phyloP scores from a whole-genome alignment of 2,797 vertebrate genomes.

The Poecilia gillii region DNA sequence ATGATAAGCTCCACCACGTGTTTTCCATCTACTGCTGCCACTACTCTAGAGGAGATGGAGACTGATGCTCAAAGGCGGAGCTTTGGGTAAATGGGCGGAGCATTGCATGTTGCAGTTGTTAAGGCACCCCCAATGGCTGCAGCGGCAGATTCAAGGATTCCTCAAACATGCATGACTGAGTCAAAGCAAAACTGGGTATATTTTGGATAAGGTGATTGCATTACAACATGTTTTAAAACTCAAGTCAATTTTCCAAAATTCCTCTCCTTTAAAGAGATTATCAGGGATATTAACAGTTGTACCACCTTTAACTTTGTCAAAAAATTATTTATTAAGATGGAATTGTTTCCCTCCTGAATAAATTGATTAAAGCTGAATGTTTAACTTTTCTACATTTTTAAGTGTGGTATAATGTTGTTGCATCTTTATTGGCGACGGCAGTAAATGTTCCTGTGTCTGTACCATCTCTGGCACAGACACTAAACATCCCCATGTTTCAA shows the following conservation, averaged over 20 bases:
- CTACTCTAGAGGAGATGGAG: too few species aligned
- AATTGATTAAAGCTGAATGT: not conserved
- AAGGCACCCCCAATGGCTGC: not conserved
- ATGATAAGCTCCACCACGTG: not conserved
- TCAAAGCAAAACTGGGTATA: too few species aligned
- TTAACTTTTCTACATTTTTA: not conserved
- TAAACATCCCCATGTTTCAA: conserved; percentile 1
- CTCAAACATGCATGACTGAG: too few species aligned
- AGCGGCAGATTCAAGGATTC: not conserved
- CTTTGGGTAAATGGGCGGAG: not conserved
- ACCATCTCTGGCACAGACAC: not conserved
- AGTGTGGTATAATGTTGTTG: not conserved
- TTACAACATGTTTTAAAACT: too few species aligned
- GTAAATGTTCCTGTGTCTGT: not conserved
- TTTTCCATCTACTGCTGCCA: not conserved
- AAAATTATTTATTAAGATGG: not conserved
- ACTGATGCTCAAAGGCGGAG: too few species aligned
- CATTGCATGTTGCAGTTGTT: not conserved
- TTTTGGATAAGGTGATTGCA: too few species aligned
- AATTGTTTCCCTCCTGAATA: not conserved
- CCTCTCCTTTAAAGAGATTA: not conserved
- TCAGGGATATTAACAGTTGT: not conserved
- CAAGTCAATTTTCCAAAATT: too few species aligned
- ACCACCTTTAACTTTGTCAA: not conserved
- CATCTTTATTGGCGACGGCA: not conserved